A percentile compares a stretch with the other conserved stretches of the same genome.
phyloP scores from a whole-genome alignment of 92 coral and sea anemone species.

The Diadumene lineata region DNA sequence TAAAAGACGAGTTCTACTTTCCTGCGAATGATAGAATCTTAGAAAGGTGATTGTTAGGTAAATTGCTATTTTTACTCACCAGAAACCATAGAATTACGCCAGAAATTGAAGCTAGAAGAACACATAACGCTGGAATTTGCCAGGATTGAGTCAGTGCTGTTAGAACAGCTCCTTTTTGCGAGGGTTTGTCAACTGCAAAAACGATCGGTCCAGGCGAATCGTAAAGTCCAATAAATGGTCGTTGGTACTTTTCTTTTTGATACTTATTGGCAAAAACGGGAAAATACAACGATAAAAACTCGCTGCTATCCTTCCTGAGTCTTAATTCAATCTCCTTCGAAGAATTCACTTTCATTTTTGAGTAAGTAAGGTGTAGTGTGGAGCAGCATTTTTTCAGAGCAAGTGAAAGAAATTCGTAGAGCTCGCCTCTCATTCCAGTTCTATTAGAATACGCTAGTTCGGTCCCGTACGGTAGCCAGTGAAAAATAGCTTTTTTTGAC shows the following conservation, averaged over 20 bases:
- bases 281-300: constrained; percentile 29
- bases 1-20: too few relatives aligned
- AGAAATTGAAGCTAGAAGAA: constrained; percentile 39
- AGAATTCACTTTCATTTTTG: constrained; percentile 31
- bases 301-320: constrained; percentile 28
- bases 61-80: constrained; percentile 37
- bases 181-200: constrained; percentile 10
- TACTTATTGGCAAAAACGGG: constrained; percentile 51
- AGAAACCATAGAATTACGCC: constrained; percentile 43
- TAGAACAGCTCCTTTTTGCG: constrained; percentile 32
- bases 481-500: constrained; percentile 17
- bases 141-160: constrained; percentile 36
- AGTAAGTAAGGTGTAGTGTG: constrained; percentile 17
- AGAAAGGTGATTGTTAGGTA: too few relatives aligned
- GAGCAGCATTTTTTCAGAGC: constrained; percentile 37
- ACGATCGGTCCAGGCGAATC: constrained; percentile 41
- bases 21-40: too few relatives aligned
- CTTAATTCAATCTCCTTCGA: constrained; percentile 37
- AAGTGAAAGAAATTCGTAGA: not conserved
- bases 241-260: constrained; percentile 42
- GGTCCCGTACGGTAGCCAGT: constrained; percentile 34
- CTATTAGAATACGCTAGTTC: not conserved
- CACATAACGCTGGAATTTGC: constrained; percentile 40
- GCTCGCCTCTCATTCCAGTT: constrained; percentile 12
- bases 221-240: constrained; percentile 44